Evolutionary conservation across 2,113 vertebrate species (phyloP), one percentile per base, ranked within the genome.

Genomic region (Sakesphorus luctuosus): DNA sequence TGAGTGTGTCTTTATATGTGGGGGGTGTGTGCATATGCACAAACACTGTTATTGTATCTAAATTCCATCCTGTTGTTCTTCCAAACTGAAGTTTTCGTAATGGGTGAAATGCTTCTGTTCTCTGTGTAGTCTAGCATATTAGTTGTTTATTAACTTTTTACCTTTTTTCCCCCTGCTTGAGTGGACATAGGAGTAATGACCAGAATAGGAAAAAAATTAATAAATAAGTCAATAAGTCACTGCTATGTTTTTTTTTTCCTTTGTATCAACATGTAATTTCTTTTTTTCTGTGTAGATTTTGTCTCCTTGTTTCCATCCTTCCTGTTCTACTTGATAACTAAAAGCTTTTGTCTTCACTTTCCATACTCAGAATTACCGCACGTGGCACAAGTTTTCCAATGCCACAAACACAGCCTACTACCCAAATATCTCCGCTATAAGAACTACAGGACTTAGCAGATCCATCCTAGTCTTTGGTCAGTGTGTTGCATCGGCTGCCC

Each of bases 11-110:
- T 43, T 8, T 25, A 1, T 49, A 13, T 14, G 3, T 21, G 3
- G 1, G 0, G 3, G 3, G 5, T 58, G 26, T 33, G 4, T 26
- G 18, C 24, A 17, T 35, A 46, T 15, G 7, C 35, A 11, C 13
- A 82, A 31, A 44, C 5, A 23, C 35, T 56, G 17, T 18, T 73
- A 35, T 23, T 18, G 4, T 12, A 12, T 26, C 24, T 38, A 76
- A 75, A 52, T 75, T 91, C 23, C 58, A 43, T 2, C 5, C 7
- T 10, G 53, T 50, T 2, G 0, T 73, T 36, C 29, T 56, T 83
- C 16, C 50, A 69, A 80, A 47, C 10, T 26, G 21, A 66, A 73
- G 12, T 62, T 87, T 89, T 89, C 47, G 13, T 52, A 23, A 23
- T 13, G 11, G 10, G 6, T 24, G 7, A 26, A 69, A 84, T 69